These are phyloP conservation scores for Odontothrips loti DNA, from an alignment of 2,888 invertebrate species.

Conservation along the genomic window DNA sequence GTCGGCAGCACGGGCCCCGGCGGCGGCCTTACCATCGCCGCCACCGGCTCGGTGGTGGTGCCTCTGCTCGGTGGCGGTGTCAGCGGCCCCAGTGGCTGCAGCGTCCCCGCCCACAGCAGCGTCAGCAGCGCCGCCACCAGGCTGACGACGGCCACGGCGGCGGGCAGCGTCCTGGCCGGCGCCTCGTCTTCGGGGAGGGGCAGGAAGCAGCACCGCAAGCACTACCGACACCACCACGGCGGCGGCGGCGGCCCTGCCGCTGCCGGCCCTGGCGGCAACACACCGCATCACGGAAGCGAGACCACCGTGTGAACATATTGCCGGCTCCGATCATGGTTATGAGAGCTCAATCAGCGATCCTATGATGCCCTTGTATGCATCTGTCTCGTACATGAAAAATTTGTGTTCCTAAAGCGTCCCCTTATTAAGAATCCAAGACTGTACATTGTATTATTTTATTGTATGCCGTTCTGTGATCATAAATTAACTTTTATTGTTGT, in stretches of 20 bases:
- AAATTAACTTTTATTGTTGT: background rate
- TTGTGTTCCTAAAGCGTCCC: background rate
- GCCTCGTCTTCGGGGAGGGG: background rate
- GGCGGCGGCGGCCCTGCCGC: background rate
- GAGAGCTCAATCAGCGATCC: background rate
- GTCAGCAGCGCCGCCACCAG: background rate
- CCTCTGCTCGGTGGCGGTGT: background rate
- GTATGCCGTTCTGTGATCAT: background rate
- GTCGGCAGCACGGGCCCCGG: background rate
- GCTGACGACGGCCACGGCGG: background rate
- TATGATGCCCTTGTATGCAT: background rate
- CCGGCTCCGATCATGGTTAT: background rate
- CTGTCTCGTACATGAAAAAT: background rate
- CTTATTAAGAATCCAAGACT: background rate
- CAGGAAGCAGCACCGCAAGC: background rate
- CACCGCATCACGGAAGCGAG: background rate
- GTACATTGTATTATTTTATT: background rate
- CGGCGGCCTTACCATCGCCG: background rate
- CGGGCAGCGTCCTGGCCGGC: no score
- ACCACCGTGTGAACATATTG: background rate
- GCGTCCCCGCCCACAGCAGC: background rate
- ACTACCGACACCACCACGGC: constrained; percentile 12
- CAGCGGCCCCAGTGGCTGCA: background rate
- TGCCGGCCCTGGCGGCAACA: background rate
- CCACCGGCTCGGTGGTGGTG: background rate